Evolutionary conservation across 1,140 invertebrate genomes (phyloP), one percentile per base, ranked within the genome.

Genomic region (Lutraria rhynchaena): DNA sequence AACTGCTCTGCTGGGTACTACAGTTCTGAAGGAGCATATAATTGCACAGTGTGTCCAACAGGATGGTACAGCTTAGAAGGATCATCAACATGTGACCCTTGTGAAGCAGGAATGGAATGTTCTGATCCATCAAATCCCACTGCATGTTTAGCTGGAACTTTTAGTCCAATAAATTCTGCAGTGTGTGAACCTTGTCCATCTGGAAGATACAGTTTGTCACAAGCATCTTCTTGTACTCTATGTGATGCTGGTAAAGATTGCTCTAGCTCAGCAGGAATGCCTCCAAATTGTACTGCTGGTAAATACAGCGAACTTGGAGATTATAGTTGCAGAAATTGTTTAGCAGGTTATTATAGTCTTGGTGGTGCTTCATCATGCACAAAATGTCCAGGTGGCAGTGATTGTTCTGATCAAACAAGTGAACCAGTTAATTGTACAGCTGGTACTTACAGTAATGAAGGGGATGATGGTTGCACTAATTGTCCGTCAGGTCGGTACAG

Each of bases 91-190:
- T 89, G 88, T 70, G 87, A 57, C 22, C n/a, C 77, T 9, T 89
- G 88, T 81, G 83, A 82, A 35, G 84, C 58, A 29, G 90, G 90
- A 11, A 83, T 84, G 51, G 69, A 86, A 51, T 87, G 85, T 44
- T 49, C 82, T 7, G 35, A 78, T 44, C n/a, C 65, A 46, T 37
- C 49, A 29, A 75, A 35, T 44, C 44, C 58, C n/a, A 29, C 53
- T 55, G 63, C 70, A 49, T 85, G 83, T 61, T 44, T 67, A n/a
- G 85, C 76, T 41, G 85, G 85, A 15, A 81, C 58, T 15, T 86
- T 81, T 60, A 86, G 85, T 44, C 19, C 44, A 22, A 49, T 44
- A 15, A 70, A 74, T 1, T 37, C 58, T 24, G 17, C 22, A 15
- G 65, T 7, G n/a, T 85, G 83, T 46, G 33, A 33, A 55, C 44